Conservation (phyloP, 2,888 invertebrate genomes). For the Eledone cirrhosa region DNA sequence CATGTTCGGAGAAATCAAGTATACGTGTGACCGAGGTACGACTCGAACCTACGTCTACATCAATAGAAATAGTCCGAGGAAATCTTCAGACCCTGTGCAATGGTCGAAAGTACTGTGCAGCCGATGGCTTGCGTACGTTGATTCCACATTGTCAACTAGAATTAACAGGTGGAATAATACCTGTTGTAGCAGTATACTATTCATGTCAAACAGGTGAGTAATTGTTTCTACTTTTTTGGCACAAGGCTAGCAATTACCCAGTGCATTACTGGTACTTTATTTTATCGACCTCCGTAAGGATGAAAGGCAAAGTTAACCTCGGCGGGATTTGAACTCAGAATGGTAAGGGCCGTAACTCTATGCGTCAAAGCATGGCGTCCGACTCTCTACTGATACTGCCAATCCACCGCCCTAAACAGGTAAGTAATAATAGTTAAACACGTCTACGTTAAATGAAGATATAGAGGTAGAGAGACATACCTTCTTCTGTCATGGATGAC, state of each 20-base stretch:
- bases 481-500: no score
- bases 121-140: slow-evolving; percentile 18
- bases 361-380: no score
- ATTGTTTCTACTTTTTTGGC: neutral
- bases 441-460: no score
- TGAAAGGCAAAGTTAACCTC: no score
- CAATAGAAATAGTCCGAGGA: slow-evolving; percentile 2
- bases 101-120: slow-evolving; percentile 21
- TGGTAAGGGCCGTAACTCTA: no score
- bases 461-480: no score
- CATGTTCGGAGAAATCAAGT: slow-evolving; percentile 21
- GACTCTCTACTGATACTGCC: no score
- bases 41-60: slow-evolving; percentile 21
- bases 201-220: slow-evolving; percentile 20
- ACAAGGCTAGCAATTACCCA: no score
- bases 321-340: no score
- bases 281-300: no score
- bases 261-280: no score
- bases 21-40: slow-evolving; percentile 26
- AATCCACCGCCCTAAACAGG: neutral
- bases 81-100: slow-evolving; percentile 24
- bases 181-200: slow-evolving; percentile 21
- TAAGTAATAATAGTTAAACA: no score
- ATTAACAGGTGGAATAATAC: neutral
- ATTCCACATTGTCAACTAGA: slow-evolving; percentile 1